Conservation (phyloP, 2,797 vertebrate genomes). For the Gambusia yucatana region DNA sequence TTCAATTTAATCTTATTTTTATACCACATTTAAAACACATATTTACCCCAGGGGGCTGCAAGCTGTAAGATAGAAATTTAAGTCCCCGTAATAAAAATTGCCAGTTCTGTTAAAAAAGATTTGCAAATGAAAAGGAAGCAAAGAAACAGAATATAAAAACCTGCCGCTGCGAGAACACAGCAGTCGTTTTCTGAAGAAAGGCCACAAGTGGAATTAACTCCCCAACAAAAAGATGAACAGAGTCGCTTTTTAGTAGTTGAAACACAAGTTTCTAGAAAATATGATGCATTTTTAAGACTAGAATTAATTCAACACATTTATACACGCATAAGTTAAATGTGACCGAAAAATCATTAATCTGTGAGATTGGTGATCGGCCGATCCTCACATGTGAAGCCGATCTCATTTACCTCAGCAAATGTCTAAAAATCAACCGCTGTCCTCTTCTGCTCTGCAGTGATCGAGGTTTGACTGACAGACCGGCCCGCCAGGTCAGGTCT, state of each 20-base stretch:
- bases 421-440: too few species aligned
- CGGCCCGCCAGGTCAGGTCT: too few species aligned
- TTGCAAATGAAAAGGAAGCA: neutral
- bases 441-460: too few species aligned
- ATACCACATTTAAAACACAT: neutral
- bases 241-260: neutral
- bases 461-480: too few species aligned
- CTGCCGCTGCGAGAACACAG: neutral
- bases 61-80: neutral
- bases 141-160: neutral
- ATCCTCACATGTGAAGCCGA: too few species aligned
- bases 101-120: neutral
- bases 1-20: neutral
- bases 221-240: neutral
- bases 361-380: too few species aligned
- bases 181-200: neutral
- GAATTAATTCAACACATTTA: neutral
- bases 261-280: neutral
- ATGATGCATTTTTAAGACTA: too few species aligned
- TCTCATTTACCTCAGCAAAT: too few species aligned
- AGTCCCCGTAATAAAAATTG: neutral
- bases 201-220: neutral
- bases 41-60: neutral
- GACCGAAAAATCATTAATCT: neutral
- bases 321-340: neutral